A percentile compares a stretch with the other conserved stretches of the same genome.
Conservation (phyloP, 1,140 invertebrate species). For the Zeugodacus cucurbitae region DNA sequence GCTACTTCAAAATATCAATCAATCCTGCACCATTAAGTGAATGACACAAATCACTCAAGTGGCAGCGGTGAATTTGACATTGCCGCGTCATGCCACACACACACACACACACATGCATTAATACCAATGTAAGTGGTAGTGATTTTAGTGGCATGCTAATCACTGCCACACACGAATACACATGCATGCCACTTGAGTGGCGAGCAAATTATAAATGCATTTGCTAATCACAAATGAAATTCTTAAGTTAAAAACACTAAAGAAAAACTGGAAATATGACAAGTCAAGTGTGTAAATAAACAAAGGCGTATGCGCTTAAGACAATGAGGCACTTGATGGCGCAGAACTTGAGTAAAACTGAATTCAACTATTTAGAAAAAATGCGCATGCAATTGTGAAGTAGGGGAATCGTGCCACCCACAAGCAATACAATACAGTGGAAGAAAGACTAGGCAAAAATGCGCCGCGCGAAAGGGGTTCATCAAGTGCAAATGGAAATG, state of each 20-base stretch:
- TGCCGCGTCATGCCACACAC: neutral
- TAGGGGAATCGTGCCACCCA: neutral
- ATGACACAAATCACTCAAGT: neutral
- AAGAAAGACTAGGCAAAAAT: neutral
- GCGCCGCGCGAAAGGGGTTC: neutral
- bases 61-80: neutral
- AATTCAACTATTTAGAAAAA: neutral
- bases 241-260: neutral
- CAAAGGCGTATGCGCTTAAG: neutral
- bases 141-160: neutral
- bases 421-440: neutral
- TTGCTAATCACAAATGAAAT: constrained; percentile 28
- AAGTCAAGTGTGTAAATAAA: neutral
- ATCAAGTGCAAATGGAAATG: constrained; percentile 1
- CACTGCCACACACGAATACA: neutral
- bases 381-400: neutral
- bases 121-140: neutral
- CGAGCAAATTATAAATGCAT: constrained; percentile 40
- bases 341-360: neutral
- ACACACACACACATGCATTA: neutral
- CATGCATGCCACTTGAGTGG: neutral
- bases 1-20: constrained; percentile 14
- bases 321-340: neutral
- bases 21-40: neutral
- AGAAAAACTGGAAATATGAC: neutral